These are phyloP conservation scores for Empis stercorea DNA, from an alignment of 2,888 invertebrate genomes.

Conservation along the genomic window DNA sequence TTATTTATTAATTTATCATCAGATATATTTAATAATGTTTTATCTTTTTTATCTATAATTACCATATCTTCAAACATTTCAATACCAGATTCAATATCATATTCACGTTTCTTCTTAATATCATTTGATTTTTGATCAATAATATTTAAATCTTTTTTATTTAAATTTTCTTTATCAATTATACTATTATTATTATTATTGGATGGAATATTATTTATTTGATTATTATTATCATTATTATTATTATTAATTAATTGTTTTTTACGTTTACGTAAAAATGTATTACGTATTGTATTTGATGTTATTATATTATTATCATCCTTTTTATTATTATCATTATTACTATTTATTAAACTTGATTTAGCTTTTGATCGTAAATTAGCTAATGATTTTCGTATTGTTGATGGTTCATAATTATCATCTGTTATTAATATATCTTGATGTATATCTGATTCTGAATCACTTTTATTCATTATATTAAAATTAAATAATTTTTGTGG, in stretches of 20 bases:
- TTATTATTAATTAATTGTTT: not conserved
- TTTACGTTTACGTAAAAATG: conserved; percentile 23
- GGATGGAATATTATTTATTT: not conserved
- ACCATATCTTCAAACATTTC: conserved; percentile 35
- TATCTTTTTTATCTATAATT: not conserved
- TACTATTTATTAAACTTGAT: conserved; percentile 18
- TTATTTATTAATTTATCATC: not conserved
- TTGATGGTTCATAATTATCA: conserved; percentile 22
- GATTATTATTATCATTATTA: conserved; percentile 3
- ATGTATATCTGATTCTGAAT: conserved; percentile 30
- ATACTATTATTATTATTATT: not conserved
- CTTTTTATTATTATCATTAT: conserved; percentile 7
- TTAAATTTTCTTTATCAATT: not conserved
- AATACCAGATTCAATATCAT: conserved; percentile 30
- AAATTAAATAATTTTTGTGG: not conserved
- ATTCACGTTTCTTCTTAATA: conserved; percentile 22
- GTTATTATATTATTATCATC: not conserved
- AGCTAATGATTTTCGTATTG: conserved; percentile 27
- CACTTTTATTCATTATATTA: conserved; percentile 1
- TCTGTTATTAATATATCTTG: conserved; percentile 22
- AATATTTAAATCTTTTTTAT: too few species aligned
- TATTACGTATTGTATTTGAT: conserved; percentile 15
- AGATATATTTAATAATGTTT: not conserved
- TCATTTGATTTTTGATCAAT: conserved; percentile 11
- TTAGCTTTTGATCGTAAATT: conserved; percentile 31